phyloP scores from a whole-genome alignment of 2,888 invertebrate species.

The Trichopoda pennipes region DNA sequence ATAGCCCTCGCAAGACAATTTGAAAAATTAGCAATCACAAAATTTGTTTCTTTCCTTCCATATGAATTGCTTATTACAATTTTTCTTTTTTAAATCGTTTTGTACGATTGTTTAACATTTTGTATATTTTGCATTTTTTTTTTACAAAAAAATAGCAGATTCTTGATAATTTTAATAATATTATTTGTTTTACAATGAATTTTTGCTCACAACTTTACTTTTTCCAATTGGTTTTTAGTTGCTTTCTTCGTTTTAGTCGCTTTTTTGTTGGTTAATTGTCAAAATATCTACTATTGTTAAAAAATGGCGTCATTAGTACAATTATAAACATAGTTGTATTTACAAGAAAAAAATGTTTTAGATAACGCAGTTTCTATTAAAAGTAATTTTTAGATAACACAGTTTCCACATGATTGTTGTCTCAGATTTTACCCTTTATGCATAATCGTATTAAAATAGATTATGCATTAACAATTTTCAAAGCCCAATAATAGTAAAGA shows the following conservation, averaged over 20 bases:
- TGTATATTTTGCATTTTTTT: conserved; percentile 48
- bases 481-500: no score
- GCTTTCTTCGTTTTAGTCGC: conserved; percentile 44
- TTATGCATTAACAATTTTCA: no score
- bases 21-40: conserved; percentile 18
- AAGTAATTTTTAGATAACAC: background rate
- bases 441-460: no score
- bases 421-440: background rate
- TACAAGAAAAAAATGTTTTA: background rate
- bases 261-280: conserved; percentile 60
- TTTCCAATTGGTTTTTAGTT: conserved; percentile 56
- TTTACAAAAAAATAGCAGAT: conserved; percentile 34
- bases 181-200: conserved; percentile 49
- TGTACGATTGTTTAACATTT: conserved; percentile 1
- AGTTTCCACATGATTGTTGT: background rate
- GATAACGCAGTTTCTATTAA: background rate
- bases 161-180: conserved; percentile 48
- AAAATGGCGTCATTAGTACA: conserved; percentile 61
- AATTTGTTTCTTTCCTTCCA: conserved; percentile 19
- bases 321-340: conserved; percentile 55
- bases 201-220: conserved; percentile 58
- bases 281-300: conserved; percentile 59
- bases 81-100: conserved; percentile 16
- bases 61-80: conserved; percentile 11
- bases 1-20: conserved; percentile 54